Evolutionary conservation across 2,113 vertebrate species (phyloP), one percentile per base, ranked within the genome.

Genomic region (Propithecus coquereli): DNA sequence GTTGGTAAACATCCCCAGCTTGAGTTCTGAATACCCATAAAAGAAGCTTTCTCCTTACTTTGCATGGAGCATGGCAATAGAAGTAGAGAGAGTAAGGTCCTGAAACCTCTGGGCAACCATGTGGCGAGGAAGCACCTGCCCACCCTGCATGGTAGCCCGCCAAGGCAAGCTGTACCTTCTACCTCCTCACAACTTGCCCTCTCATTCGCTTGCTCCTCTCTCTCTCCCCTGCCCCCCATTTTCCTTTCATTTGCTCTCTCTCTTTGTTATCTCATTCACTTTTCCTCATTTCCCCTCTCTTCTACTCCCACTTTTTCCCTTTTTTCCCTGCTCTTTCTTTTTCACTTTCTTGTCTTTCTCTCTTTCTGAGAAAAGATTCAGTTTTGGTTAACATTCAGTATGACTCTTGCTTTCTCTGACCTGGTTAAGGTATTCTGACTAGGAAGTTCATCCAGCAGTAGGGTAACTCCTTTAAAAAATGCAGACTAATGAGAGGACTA

Each of bases 21-120:
- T 82, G 37, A 95, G n/a, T 82, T 96, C 73, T 73, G 73, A 89
- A 89, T 92, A 96, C 92, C 20, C n/a, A 85, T 50, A 52, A 71
- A 90, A 76, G n/a, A 80, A 50, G 50, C 6, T 66, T 80, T 43
- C 8, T n/a, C 34, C 32, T 70, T 3, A 37, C 20, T 96, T 83
- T 89, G n/a, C 57, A 65, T 87, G 80, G 57, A 45, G 14, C 34
- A 43, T 77, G 32, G 18, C 43, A 63, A 70, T 73, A 40, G 63
- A 63, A 87, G 32, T 59, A 43, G 25, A 87, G 43, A 89, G 45
- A 79, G 23, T 73, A 59, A 90, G 40, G 25, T 90, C n/a, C 47
- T 88, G 59, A 85, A 90, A 93, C 50, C 90, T 77, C 82, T 79
- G 73, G 54, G 23, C 52, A 47, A 13, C 17, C 88, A 82, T 37